These are phyloP conservation scores for Pangasius krempfi DNA, from an alignment of 2,797 vertebrate genomes.

Conservation along the genomic window DNA sequence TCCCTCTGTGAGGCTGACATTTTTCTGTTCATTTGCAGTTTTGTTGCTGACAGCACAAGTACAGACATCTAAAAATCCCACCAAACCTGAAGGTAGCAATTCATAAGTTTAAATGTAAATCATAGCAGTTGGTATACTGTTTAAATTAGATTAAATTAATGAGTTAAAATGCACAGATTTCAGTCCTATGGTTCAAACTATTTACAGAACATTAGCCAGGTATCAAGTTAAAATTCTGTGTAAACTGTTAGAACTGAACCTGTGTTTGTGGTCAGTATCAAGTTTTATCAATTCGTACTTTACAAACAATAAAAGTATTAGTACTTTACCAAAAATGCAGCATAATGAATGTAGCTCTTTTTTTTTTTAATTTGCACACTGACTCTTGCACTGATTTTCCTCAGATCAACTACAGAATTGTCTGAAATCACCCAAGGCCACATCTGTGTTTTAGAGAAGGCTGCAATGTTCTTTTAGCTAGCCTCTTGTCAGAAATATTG, in stretches of 20 bases:
- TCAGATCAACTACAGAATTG: neutral
- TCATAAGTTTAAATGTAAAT: neutral
- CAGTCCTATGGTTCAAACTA: neutral
- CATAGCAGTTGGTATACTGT: neutral
- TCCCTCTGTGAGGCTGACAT: neutral
- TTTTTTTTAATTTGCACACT: neutral
- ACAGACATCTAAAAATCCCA: neutral
- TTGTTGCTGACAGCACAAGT: neutral
- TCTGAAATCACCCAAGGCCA: neutral
- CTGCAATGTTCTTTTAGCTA: neutral
- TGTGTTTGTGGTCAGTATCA: neutral
- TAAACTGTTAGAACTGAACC: neutral
- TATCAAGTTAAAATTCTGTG: neutral
- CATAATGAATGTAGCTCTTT: neutral
- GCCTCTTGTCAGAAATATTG: neutral
- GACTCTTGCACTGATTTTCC: neutral
- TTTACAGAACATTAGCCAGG: too few relatives aligned
- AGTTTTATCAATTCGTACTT: too few relatives aligned
- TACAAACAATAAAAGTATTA: neutral
- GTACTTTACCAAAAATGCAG: neutral
- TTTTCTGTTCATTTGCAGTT: neutral
- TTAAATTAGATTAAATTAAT: too few relatives aligned
- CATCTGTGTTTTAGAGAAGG: neutral
- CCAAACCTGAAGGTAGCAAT: neutral
- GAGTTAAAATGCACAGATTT: neutral